phyloP scores from a whole-genome alignment of 2,113 vertebrate genomes.

The Sebastes schlegelii region DNA sequence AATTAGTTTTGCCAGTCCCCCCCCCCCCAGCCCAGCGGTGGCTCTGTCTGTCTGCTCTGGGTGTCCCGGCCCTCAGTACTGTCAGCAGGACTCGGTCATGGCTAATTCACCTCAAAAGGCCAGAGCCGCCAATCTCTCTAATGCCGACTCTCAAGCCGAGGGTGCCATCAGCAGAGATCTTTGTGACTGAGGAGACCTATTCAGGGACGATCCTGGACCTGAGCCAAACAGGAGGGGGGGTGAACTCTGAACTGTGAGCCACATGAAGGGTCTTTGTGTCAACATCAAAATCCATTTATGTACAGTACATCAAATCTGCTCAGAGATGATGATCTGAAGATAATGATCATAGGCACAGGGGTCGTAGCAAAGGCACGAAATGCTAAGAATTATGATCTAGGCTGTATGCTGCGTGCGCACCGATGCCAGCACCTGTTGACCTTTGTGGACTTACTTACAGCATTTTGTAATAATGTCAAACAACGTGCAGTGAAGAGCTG shows the following conservation, averaged over 20 bases:
- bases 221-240: constrained; percentile 40
- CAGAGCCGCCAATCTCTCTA: constrained; percentile 53
- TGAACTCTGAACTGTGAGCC: constrained; percentile 53
- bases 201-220: constrained; percentile 40
- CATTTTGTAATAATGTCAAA: background rate
- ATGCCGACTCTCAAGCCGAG: constrained; percentile 43
- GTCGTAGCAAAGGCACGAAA: background rate
- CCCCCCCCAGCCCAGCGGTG: background rate
- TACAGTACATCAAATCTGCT: constrained; percentile 37
- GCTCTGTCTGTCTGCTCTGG: constrained; percentile 42
- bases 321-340: constrained; percentile 4
- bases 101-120: constrained; percentile 71
- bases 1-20: constrained; percentile 27
- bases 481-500: background rate
- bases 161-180: constrained; percentile 48
- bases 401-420: background rate
- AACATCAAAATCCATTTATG: constrained; percentile 53
- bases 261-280: constrained; percentile 56
- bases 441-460: background rate
- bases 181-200: constrained; percentile 54
- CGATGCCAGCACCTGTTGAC: background rate
- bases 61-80: constrained; percentile 41
- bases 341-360: background rate
- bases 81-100: constrained; percentile 69
- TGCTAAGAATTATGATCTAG: background rate